Conservation (phyloP, 2,113 vertebrate genomes). For the Colaptes auratus region DNA sequence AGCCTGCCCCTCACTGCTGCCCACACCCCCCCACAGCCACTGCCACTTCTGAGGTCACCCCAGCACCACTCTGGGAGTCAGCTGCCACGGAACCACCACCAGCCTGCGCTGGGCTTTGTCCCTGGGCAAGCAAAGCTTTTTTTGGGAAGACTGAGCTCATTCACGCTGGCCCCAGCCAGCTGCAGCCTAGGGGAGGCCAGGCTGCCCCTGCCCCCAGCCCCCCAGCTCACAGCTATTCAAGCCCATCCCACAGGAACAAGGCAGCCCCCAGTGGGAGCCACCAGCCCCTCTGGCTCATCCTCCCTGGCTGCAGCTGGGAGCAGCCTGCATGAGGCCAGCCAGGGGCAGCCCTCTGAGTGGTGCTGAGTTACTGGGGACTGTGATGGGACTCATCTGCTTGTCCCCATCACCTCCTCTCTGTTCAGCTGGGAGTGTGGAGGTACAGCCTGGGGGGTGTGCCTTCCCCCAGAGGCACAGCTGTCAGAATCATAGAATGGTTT, state of each 20-base stretch:
- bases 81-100: neutral
- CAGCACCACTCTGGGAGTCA: rapidly evolving
- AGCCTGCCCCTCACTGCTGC: neutral
- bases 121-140: rapidly evolving
- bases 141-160: neutral
- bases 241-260: neutral
- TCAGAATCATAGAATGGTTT: neutral
- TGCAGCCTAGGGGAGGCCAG: neutral
- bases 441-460: neutral
- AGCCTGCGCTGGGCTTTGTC: neutral
- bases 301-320: rapidly evolving
- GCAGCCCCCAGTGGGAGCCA: neutral
- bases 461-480: neutral
- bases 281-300: rapidly evolving
- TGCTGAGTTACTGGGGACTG: rapidly evolving
- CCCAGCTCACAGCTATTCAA: neutral
- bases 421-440: neutral
- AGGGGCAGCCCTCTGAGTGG: rapidly evolving
- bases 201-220: neutral
- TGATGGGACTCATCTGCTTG: neutral
- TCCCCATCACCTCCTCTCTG: neutral
- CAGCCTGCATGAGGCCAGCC: neutral
- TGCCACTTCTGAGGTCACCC: neutral
- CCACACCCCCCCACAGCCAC: neutral
- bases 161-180: neutral